These are phyloP conservation scores for Strix occidentalis DNA, from an alignment of 2,797 vertebrate species.

Conservation along the genomic window DNA sequence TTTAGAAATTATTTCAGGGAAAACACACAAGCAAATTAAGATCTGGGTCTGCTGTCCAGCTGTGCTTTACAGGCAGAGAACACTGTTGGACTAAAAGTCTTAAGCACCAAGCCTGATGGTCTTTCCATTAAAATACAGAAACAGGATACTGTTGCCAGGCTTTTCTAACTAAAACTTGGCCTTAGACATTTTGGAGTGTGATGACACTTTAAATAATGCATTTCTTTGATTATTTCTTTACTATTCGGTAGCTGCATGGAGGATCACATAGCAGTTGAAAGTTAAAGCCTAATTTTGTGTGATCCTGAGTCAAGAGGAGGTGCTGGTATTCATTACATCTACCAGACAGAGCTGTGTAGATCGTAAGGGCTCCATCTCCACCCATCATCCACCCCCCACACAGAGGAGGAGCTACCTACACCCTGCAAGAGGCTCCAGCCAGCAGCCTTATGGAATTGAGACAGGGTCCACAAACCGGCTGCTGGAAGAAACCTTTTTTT, in stretches of 20 bases:
- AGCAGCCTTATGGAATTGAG: background rate
- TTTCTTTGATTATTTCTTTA: constrained; percentile 16
- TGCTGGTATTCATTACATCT: background rate
- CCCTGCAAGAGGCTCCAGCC: background rate
- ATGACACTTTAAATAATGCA: constrained; percentile 16
- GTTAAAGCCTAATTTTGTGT: background rate
- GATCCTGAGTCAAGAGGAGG: background rate
- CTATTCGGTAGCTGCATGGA: background rate
- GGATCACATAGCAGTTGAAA: background rate
- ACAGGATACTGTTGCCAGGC: background rate
- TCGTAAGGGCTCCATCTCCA: background rate
- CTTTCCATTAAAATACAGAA: background rate
- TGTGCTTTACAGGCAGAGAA: background rate
- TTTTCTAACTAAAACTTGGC: background rate
- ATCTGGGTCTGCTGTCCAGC: background rate
- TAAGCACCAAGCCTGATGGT: background rate
- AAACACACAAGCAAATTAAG: background rate
- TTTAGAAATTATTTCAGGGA: background rate
- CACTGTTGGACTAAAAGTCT: background rate
- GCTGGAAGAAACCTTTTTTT: background rate
- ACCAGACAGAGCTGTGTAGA: background rate
- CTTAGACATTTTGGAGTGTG: background rate
- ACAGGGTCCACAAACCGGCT: background rate
- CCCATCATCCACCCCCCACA: background rate
- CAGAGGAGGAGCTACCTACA: background rate